Conservation (phyloP, 2,888 invertebrate genomes). For the Drosophila incognita region DNA sequence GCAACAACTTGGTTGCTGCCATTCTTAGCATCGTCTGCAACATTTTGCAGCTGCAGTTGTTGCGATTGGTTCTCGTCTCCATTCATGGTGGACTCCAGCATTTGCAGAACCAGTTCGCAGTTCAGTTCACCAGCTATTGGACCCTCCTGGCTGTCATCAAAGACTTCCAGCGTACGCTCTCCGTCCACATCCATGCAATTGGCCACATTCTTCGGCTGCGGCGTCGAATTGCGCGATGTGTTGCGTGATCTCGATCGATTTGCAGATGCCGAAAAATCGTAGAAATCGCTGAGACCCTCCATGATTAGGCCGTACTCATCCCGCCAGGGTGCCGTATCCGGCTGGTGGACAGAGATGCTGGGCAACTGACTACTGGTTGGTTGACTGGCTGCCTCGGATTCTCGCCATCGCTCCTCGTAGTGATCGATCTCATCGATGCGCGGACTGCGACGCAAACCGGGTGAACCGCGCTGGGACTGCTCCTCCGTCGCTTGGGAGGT, state of each 20-base stretch:
- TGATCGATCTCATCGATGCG: constrained; percentile 82
- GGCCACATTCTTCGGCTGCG: constrained; percentile 75
- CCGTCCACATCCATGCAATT: constrained; percentile 59
- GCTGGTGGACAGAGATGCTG: constrained; percentile 61
- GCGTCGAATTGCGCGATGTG: constrained; percentile 73
- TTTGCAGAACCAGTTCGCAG: constrained; percentile 64
- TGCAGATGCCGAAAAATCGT: constrained; percentile 83
- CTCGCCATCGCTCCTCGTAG: constrained; percentile 80
- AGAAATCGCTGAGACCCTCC: constrained; percentile 84
- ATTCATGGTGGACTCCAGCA: constrained; percentile 59
- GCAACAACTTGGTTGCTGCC: constrained; percentile 33
- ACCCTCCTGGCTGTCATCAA: constrained; percentile 67
- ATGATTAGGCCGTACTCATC: constrained; percentile 79
- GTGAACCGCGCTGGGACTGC: constrained; percentile 57
- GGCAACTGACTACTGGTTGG: constrained; percentile 27
- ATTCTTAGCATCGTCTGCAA: constrained; percentile 67
- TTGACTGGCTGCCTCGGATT: constrained; percentile 39
- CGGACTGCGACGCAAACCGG: constrained; percentile 82
- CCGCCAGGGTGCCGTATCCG: constrained; percentile 81
- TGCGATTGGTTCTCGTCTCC: constrained; percentile 11
- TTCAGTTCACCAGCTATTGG: constrained; percentile 53
- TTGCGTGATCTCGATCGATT: constrained; percentile 83
- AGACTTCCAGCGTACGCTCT: constrained; percentile 65
- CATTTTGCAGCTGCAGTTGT: constrained; percentile 56
- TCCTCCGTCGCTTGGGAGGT: constrained; percentile 73